Evolutionary conservation across 2,113 vertebrate species (phyloP).

Genomic region (Callorhinus ursinus): DNA sequence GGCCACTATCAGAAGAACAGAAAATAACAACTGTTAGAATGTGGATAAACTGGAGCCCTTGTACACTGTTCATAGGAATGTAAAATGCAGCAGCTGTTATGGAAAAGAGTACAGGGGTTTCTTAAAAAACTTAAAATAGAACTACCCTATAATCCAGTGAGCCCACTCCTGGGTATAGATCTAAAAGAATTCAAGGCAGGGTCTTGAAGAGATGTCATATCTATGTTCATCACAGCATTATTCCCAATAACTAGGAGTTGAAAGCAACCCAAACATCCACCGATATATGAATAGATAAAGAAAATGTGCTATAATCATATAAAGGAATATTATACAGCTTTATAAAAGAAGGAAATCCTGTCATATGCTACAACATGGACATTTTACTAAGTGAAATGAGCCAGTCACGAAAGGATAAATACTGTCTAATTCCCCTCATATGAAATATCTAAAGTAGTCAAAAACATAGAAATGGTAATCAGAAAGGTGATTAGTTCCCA

Average conservation of each 20-base stretch:
- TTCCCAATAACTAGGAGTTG: neutral
- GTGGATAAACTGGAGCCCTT: neutral
- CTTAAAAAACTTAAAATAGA: neutral
- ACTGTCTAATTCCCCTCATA: neutral
- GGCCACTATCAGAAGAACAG: neutral
- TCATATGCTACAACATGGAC: neutral
- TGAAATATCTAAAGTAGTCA: neutral
- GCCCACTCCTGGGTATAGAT: neutral
- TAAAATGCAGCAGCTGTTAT: neutral
- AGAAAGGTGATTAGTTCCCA: neutral
- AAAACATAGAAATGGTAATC: neutral
- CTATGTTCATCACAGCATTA: neutral
- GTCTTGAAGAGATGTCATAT: neutral
- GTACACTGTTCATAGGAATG: neutral
- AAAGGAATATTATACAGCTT: neutral
- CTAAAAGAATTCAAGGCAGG: neutral
- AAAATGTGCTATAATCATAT: neutral
- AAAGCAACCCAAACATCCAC: neutral
- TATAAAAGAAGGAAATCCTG: neutral
- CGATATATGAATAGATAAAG: neutral
- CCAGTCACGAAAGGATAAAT: neutral
- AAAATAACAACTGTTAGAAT: neutral
- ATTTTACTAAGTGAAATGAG: neutral
- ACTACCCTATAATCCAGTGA: neutral
- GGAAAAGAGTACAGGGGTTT: neutral